phyloP scores from a whole-genome alignment of 2,113 vertebrate species.

The Thunnus maccoyii region DNA sequence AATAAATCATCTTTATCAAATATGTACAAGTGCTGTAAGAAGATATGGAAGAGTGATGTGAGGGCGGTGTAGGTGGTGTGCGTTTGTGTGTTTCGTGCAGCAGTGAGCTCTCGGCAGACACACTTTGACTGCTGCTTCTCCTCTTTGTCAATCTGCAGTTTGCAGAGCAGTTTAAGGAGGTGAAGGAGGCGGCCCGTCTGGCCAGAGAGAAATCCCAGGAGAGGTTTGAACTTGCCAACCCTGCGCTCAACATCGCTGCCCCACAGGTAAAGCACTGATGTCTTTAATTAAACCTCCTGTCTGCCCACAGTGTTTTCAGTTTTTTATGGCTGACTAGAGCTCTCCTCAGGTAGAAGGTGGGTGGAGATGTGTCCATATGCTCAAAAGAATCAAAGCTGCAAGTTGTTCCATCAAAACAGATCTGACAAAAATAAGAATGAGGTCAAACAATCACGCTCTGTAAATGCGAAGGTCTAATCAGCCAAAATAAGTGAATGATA shows the following conservation, averaged over 20 bases:
- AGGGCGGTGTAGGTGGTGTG: background rate
- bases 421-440: background rate
- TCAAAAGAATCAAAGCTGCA: background rate
- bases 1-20: too few species aligned
- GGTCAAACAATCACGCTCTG: background rate
- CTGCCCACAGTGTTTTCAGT: background rate
- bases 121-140: background rate
- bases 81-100: background rate
- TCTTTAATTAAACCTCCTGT: background rate
- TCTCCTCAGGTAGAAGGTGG: background rate
- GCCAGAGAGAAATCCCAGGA: constrained; percentile 97
- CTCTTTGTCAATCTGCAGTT: constrained; percentile 82
- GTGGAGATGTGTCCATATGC: background rate
- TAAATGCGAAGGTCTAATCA: background rate
- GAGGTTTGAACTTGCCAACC: constrained; percentile 92
- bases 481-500: background rate
- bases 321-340: constrained; percentile 9
- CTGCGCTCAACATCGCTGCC: constrained; percentile 89
- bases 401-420: background rate
- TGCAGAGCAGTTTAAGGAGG: constrained; percentile 95
- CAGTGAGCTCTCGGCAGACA: background rate
- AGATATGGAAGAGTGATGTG: background rate
- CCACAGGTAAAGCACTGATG: constrained; percentile 89
- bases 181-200: constrained; percentile 93
- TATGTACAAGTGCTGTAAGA: too few species aligned